These are phyloP conservation scores for Chaetops frenatus DNA, from an alignment of 2,113 vertebrate genomes.

Conservation along the genomic window DNA sequence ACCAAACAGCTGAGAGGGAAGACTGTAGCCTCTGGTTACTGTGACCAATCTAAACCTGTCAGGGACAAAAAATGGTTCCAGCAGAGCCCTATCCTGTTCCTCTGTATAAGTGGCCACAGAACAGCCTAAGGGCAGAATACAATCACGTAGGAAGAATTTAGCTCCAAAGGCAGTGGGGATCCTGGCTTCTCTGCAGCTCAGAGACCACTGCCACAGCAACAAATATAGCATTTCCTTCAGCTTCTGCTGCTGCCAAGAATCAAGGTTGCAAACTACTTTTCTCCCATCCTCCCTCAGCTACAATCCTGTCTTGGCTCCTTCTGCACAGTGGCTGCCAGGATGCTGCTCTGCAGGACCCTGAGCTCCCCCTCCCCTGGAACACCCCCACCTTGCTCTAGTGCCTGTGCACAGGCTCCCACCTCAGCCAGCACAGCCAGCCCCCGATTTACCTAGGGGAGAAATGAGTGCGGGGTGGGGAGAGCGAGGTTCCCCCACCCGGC, in stretches of 20 bases:
- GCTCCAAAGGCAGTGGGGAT: neutral
- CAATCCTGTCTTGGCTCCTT: neutral
- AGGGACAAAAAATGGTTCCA: neutral
- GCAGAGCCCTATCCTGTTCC: neutral
- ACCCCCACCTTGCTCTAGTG: rapidly evolving
- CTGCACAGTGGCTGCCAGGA: neutral
- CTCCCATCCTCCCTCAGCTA: neutral
- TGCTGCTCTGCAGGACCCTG: rapidly evolving
- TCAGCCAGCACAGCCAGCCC: neutral
- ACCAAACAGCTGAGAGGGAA: neutral
- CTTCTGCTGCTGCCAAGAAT: neutral
- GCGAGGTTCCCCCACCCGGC: rapidly evolving
- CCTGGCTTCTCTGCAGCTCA: neutral
- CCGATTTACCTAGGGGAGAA: neutral
- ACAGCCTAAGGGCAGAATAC: neutral
- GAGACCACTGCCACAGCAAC: rapidly evolving
- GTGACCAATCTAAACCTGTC: neutral
- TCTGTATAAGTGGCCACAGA: neutral
- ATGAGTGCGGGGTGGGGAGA: rapidly evolving
- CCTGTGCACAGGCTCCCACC: neutral
- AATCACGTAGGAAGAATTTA: neutral
- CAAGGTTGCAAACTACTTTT: neutral
- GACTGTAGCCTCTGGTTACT: neutral
- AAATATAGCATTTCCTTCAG: neutral
- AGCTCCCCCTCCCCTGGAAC: rapidly evolving